Conservation (phyloP, 2,113 vertebrate genomes). For the Halichoerus grypus region DNA sequence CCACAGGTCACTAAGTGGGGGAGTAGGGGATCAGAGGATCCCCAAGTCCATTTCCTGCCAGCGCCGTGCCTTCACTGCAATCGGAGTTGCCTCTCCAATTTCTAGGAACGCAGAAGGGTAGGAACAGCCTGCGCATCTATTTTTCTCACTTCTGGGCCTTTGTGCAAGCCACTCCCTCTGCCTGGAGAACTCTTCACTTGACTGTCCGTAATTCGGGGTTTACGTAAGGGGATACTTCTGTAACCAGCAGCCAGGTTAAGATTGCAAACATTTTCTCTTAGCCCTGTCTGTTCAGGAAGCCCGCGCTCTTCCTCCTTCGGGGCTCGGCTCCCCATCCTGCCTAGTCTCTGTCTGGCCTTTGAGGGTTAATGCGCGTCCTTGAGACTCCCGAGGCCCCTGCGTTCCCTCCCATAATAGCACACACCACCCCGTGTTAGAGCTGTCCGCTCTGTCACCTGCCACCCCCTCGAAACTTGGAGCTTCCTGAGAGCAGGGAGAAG, state of each 20-base stretch:
- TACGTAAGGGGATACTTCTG: accelerated
- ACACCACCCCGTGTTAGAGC: accelerated
- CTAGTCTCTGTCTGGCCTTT: background rate
- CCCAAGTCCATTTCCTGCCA: background rate
- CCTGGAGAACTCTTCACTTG: background rate
- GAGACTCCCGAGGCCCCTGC: accelerated
- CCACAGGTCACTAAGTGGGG: background rate
- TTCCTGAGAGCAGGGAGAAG: background rate
- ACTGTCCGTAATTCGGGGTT: accelerated
- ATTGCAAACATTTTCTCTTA: accelerated
- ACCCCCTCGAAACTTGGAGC: background rate
- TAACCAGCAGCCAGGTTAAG: background rate
- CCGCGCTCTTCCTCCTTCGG: accelerated
- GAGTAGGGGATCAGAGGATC: too few relatives aligned
- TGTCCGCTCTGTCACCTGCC: background rate
- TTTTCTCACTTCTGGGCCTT: background rate
- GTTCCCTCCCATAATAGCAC: background rate
- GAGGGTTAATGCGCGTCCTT: accelerated
- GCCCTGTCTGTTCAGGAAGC: background rate
- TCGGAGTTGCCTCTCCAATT: background rate
- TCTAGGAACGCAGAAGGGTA: background rate
- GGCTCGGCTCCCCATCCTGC: background rate
- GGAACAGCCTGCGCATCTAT: accelerated
- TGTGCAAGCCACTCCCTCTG: background rate
- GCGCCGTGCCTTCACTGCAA: background rate